These are phyloP conservation scores for Sturnus vulgaris DNA, from an alignment of 2,113 vertebrate species.

Conservation along the genomic window DNA sequence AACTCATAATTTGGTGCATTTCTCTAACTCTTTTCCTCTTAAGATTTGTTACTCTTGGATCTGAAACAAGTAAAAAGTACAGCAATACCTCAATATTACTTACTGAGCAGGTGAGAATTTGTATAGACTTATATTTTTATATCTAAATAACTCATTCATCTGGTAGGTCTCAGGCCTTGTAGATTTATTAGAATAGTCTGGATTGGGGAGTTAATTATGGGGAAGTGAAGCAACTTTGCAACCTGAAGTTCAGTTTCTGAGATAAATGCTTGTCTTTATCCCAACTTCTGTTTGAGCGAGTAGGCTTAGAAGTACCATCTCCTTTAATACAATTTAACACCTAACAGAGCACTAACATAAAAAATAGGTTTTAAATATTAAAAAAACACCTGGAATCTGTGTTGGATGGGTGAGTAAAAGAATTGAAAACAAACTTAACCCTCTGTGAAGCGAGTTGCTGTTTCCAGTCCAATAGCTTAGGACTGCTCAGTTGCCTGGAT, in stretches of 20 bases:
- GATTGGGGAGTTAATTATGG: not conserved
- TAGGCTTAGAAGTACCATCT: not conserved
- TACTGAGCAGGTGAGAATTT: slow-evolving; percentile 89
- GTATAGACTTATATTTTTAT: not conserved
- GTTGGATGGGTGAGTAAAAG: not conserved
- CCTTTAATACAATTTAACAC: not conserved
- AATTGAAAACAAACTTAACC: not conserved
- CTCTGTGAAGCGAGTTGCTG: not conserved
- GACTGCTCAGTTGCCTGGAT: not conserved
- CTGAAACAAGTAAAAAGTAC: slow-evolving; percentile 99
- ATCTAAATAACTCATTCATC: not conserved
- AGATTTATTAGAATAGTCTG: not conserved
- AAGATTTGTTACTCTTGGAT: slow-evolving; percentile 95
- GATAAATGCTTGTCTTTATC: not conserved
- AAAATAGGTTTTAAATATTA: not conserved
- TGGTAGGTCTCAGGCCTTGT: not conserved
- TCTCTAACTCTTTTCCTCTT: slow-evolving; percentile 95
- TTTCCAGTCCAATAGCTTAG: not conserved
- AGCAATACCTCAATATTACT: slow-evolving; percentile 99
- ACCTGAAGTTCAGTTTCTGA: not conserved
- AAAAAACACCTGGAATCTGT: not conserved
- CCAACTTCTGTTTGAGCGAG: not conserved
- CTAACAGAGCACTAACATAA: not conserved
- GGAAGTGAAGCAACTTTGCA: not conserved
- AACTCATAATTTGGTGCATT: slow-evolving; percentile 94